These are phyloP conservation scores for Struthidea cinerea DNA, from an alignment of 2,113 vertebrate genomes.

Conservation along the genomic window DNA sequence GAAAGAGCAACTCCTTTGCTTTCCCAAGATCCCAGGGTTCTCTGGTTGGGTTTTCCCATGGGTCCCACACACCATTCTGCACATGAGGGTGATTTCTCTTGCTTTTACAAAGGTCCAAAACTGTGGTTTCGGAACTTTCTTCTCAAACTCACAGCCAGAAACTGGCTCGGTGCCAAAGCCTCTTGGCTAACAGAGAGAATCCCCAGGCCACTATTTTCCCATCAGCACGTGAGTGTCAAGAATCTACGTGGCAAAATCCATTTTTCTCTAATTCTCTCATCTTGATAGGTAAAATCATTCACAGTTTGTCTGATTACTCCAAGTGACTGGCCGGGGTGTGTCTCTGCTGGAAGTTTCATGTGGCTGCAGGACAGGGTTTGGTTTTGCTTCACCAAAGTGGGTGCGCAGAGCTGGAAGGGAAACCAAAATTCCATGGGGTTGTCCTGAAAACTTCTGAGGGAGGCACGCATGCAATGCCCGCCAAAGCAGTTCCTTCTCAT, in stretches of 20 bases:
- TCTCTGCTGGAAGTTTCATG: neutral
- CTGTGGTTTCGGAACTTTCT: neutral
- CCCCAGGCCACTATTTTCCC: neutral
- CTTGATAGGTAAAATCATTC: neutral
- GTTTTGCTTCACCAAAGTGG: neutral
- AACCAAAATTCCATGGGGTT: neutral
- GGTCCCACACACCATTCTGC: neutral
- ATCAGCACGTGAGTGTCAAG: fast-evolving
- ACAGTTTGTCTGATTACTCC: neutral
- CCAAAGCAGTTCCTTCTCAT: neutral
- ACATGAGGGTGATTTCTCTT: fast-evolving
- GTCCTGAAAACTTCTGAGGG: neutral
- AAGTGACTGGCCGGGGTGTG: neutral
- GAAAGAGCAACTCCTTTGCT: neutral
- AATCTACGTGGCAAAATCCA: fast-evolving
- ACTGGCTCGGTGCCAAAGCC: neutral
- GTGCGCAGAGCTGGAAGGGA: neutral
- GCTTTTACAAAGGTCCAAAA: neutral
- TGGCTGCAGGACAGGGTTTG: neutral
- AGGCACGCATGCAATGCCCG: neutral
- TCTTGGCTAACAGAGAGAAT: neutral
- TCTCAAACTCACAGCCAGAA: neutral
- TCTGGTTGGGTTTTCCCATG: neutral
- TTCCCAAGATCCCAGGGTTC: neutral
- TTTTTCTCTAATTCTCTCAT: neutral